Base-by-base conservation (phyloP, 2,113 vertebrate species). In the Nymphicus hollandicus region DNA sequence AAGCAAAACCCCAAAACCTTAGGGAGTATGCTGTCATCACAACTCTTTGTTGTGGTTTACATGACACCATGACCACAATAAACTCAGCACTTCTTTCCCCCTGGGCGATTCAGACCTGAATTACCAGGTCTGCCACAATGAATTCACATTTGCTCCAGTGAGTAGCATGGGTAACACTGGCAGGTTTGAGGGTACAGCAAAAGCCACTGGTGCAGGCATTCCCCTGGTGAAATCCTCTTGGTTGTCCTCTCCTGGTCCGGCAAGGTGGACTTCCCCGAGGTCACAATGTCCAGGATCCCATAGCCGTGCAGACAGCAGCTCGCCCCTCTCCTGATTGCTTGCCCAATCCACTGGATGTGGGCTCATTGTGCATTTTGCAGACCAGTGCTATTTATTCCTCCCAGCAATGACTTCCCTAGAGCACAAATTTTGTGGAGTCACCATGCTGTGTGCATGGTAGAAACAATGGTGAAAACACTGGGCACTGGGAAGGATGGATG, bases 61-160 rank as follows among this genome's bases (percentile, higher is more conserved):
- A 0, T 25, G 50, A 39, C 33, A 60, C 28, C 49, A 31, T 0
- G 0, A 44, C 41, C 2, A 1, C 3, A 10, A 41, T 4, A 31
- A 25, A 78, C 78, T 15, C 65, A 47, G 46, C 58, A 24, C 39
- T 18, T 35, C 33, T 18, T 20, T 71, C 8, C 18, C 20, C 22
- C 4, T 3, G 13, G 6, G 18, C 22, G 20, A 6, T 22, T 71
- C 68, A 19, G 60, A 11, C 24, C 55, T 29, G 3, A 35, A 3
- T 37, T 52, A n/a, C 37, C 61, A 29, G 60, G 1, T 43, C 18
- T 61, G 47, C 14, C 68, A 43, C 35, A 7, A 3, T 23, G 22
- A 17, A 3, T 74, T n/a, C 33, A n/a, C 0, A 0, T 17, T 4
- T 12, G 12, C 3, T 61, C 16, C 35, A 4, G 10, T 1, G 39